These are phyloP conservation scores for Dinoponera quadriceps DNA, from an alignment of 1,140 invertebrate genomes.

Conservation along the genomic window DNA sequence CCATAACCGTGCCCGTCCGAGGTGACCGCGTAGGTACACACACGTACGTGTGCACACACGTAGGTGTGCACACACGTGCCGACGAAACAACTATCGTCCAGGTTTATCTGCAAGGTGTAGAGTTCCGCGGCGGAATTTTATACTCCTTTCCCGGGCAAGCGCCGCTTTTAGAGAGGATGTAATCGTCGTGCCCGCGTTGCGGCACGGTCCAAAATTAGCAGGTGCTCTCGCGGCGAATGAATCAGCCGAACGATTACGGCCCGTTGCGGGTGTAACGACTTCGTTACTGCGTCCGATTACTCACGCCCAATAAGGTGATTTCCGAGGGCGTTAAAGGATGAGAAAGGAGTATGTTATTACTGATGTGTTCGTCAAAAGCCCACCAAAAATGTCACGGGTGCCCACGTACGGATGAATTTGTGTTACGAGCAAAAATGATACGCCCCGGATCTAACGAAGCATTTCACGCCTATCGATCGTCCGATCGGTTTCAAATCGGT, in stretches of 20 bases:
- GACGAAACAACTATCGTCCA: slow-evolving; percentile 48
- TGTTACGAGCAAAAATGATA: background rate
- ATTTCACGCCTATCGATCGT: background rate
- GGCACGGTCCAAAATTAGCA: slow-evolving; percentile 57
- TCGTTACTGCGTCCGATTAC: slow-evolving; percentile 35
- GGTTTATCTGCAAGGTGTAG: slow-evolving; percentile 50
- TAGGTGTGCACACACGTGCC: background rate
- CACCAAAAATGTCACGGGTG: slow-evolving; percentile 16
- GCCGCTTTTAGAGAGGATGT: slow-evolving; percentile 33
- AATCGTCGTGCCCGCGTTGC: slow-evolving; percentile 56
- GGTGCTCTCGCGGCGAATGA: slow-evolving; percentile 42
- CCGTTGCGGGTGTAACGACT: slow-evolving; percentile 30
- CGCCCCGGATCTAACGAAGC: background rate
- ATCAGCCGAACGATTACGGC: slow-evolving; percentile 29
- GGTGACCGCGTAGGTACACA: background rate
- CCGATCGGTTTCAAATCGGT: background rate
- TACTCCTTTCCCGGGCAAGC: slow-evolving; percentile 17
- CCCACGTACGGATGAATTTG: background rate
- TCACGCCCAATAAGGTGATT: slow-evolving; percentile 28
- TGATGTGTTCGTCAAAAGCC: background rate
- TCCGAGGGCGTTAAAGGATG: slow-evolving; percentile 23
- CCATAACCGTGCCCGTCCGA: background rate
- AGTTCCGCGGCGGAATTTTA: slow-evolving; percentile 47
- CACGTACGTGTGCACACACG: slow-evolving; percentile 8
- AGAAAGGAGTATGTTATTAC: slow-evolving; percentile 7